These are phyloP conservation scores for Abscondita cerata DNA, from an alignment of 2,888 invertebrate species.

Conservation along the genomic window DNA sequence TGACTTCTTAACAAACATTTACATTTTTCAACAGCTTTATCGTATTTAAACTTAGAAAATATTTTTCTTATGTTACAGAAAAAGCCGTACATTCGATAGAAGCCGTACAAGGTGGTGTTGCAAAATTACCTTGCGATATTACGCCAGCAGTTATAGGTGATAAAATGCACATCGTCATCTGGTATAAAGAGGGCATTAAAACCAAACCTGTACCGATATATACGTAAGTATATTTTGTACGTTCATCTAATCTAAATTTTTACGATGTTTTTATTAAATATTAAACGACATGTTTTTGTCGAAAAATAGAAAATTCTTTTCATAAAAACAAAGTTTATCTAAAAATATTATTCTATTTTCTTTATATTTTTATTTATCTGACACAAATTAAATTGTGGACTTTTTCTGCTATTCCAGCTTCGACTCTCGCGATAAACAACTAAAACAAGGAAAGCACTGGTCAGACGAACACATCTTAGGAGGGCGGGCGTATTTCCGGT, in stretches of 20 bases:
- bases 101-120: conserved; percentile 66
- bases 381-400: conserved; percentile 8
- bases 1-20: conserved; percentile 15
- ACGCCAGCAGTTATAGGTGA: conserved; percentile 64
- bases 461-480: conserved; percentile 78
- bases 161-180: conserved; percentile 68
- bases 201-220: conserved; percentile 64
- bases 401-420: conserved; percentile 62
- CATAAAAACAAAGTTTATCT: conserved; percentile 4
- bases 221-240: conserved; percentile 59
- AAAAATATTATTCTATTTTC: background rate
- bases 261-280: background rate
- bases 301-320: too few relatives aligned
- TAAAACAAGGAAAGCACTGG: conserved; percentile 83
- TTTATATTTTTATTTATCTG: conserved; percentile 6
- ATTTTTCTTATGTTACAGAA: conserved; percentile 51
- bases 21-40: background rate
- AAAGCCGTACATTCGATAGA: conserved; percentile 56
- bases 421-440: conserved; percentile 75
- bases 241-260: background rate
- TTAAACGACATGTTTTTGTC: too few relatives aligned
- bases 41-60: background rate
- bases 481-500: conserved; percentile 78
- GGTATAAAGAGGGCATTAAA: conserved; percentile 66
- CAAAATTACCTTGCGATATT: conserved; percentile 68